Evolutionary conservation across 2,888 invertebrate genomes (phyloP).

Genomic region (Oscheius sp.): DNA sequence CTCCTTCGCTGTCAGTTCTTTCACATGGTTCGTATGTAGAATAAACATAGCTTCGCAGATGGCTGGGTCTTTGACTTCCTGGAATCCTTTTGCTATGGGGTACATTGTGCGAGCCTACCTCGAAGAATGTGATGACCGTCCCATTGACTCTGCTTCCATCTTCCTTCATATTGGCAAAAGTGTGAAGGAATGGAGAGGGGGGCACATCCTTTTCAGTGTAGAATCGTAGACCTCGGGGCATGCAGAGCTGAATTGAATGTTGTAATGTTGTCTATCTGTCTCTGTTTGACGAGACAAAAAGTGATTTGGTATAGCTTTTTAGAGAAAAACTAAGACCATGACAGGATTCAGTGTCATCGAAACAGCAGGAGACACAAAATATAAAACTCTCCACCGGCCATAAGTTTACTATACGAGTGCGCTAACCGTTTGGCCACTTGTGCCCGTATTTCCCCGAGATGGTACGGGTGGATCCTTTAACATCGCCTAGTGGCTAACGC

Average conservation of each 20-base stretch:
- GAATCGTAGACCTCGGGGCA: slow-evolving; percentile 93
- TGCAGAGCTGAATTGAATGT: slow-evolving; percentile 82
- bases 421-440: too few relatives aligned
- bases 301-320: too few relatives aligned
- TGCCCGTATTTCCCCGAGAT: too few relatives aligned
- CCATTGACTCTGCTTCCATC: slow-evolving; percentile 95
- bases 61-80: slow-evolving; percentile 86
- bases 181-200: slow-evolving; percentile 81
- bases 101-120: slow-evolving; percentile 77
- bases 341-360: too few relatives aligned
- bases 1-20: slow-evolving; percentile 59
- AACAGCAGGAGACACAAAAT: too few relatives aligned
- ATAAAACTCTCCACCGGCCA: too few relatives aligned
- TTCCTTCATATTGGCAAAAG: slow-evolving; percentile 95
- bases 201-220: slow-evolving; percentile 88
- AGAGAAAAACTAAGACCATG: too few relatives aligned
- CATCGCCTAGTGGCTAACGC: too few relatives aligned
- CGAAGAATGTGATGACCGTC: slow-evolving; percentile 93
- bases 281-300: too few relatives aligned
- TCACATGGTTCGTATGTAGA: slow-evolving; percentile 81
- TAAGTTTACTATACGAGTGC: too few relatives aligned
- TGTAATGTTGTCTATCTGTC: too few relatives aligned
- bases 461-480: too few relatives aligned
- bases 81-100: background rate
- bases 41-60: slow-evolving; percentile 96